Evolutionary conservation across 2,797 vertebrate genomes (phyloP).

Genomic region (Acanthopagrus latus): DNA sequence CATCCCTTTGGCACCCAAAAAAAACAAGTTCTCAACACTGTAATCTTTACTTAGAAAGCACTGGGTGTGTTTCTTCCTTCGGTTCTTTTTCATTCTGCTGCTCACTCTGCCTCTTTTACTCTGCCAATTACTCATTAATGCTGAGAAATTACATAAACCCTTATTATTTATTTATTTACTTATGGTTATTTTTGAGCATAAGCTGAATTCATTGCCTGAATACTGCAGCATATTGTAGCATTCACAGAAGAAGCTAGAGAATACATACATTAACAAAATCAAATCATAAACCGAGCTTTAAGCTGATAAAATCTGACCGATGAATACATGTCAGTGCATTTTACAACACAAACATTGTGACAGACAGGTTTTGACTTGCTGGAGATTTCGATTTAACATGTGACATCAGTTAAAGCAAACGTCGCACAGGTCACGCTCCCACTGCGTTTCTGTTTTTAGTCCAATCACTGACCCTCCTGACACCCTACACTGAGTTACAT

Average conservation of each 20-base stretch:
- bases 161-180: constrained; percentile 45
- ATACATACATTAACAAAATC: constrained; percentile 14
- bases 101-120: constrained; percentile 48
- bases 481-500: constrained; percentile 70
- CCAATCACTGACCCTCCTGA: constrained; percentile 62
- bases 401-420: constrained; percentile 63
- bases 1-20: constrained; percentile 66
- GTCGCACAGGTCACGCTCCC: constrained; percentile 48
- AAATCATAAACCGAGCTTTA: constrained; percentile 5
- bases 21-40: constrained; percentile 70
- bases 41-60: constrained; percentile 71
- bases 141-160: constrained; percentile 53
- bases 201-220: constrained; percentile 19
- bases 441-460: constrained; percentile 68
- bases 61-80: constrained; percentile 64
- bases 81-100: constrained; percentile 51
- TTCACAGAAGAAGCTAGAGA: background rate
- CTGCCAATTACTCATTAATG: constrained; percentile 62
- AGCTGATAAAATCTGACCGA: constrained; percentile 8
- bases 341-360: constrained; percentile 43
- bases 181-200: constrained; percentile 43
- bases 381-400: constrained; percentile 40
- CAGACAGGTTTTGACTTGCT: constrained; percentile 21
- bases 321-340: background rate
- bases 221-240: constrained; percentile 24